Evolutionary conservation across 2,113 vertebrate species (phyloP).

Genomic region (Melanotaenia duboulayi): DNA sequence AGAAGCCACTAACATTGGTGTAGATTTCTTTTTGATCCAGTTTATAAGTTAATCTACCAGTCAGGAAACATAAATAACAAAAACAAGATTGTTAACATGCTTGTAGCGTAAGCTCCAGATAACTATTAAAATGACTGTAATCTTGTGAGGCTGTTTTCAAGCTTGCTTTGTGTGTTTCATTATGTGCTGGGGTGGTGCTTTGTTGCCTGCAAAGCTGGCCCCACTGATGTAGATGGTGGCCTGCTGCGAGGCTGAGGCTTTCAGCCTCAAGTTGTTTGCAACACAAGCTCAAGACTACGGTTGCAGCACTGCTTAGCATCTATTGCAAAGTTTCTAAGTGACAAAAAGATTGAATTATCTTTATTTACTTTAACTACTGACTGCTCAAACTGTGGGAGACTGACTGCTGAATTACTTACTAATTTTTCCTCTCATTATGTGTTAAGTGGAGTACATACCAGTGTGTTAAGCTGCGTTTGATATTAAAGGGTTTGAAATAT

Average conservation of each 20-base stretch:
- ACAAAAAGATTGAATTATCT: slow-evolving; percentile 3
- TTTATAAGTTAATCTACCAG: not conserved
- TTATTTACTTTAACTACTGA: not conserved
- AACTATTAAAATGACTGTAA: too few species aligned
- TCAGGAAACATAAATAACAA: too few species aligned
- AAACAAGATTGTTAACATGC: too few species aligned
- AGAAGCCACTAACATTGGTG: too few species aligned
- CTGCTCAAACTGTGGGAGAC: not conserved
- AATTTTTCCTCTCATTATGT: slow-evolving; percentile 19
- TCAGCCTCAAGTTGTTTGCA: not conserved
- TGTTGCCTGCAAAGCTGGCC: not conserved
- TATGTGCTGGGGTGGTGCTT: not conserved
- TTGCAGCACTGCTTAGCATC: not conserved
- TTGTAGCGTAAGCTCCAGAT: too few species aligned
- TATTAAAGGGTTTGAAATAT: not conserved
- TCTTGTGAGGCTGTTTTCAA: too few species aligned
- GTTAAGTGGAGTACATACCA: not conserved
- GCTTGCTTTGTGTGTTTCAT: not conserved
- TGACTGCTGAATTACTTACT: slow-evolving; percentile 4
- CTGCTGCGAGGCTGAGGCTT: not conserved
- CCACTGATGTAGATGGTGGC: not conserved
- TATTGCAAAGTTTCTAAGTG: not conserved
- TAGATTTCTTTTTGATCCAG: not conserved
- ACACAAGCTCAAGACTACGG: not conserved
- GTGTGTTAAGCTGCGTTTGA: not conserved